Conservation (phyloP, 53 echinoderm and acorn worm genomes). For the Astropecten irregularis region DNA sequence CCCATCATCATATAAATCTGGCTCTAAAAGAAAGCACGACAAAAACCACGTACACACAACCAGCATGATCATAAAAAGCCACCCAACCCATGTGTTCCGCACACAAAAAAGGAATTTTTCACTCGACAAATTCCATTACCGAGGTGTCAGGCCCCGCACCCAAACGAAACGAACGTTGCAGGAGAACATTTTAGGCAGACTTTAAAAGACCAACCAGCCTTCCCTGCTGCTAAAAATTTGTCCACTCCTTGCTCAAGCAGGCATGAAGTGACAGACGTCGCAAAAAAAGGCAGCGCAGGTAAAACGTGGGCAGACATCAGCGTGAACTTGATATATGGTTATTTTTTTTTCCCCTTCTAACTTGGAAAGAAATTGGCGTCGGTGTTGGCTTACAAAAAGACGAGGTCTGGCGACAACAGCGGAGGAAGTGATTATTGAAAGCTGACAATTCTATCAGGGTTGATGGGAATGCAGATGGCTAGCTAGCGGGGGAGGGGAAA, state of each 20-base stretch:
- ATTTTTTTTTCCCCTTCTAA: neutral
- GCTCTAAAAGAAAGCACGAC: no score
- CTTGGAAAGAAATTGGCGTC: neutral
- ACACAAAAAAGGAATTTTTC: slow-evolving; percentile 37
- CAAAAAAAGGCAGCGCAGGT: neutral
- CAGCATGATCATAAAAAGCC: no score
- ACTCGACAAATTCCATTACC: slow-evolving; percentile 42
- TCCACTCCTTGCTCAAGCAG: neutral
- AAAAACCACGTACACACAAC: no score
- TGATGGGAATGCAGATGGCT: neutral
- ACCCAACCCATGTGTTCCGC: no score
- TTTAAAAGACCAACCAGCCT: no score
- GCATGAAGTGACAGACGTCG: neutral
- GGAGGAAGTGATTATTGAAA: neutral
- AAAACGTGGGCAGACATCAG: neutral
- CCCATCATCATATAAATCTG: no score
- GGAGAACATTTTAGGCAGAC: no score
- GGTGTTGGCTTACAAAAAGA: neutral
- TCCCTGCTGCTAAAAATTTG: neutral
- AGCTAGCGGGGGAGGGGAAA: no score
- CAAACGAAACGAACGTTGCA: no score
- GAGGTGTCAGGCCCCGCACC: slow-evolving; percentile 37
- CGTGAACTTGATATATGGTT: no score
- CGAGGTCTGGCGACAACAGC: no score
- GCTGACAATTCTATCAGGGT: neutral